Conservation (phyloP, 2,888 invertebrate genomes). For the Drosophila pseudotakahashii region DNA sequence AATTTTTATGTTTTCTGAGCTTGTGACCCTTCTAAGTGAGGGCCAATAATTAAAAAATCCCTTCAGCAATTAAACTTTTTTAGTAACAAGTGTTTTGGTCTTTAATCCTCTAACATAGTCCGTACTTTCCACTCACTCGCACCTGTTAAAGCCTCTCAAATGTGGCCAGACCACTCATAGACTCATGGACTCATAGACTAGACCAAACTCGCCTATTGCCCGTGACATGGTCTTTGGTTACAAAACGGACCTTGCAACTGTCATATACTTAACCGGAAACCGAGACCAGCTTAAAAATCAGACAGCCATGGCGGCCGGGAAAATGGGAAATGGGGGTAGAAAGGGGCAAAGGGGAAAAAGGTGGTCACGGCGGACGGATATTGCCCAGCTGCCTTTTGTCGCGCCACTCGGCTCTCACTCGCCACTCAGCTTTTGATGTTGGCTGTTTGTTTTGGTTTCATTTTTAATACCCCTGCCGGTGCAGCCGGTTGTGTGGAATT, state of each 20-base stretch:
- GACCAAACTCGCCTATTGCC: slow-evolving; percentile 14
- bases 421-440: slow-evolving; percentile 77
- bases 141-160: not conserved
- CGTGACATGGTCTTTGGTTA: slow-evolving; percentile 33
- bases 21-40: too few relatives aligned
- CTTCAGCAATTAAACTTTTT: not conserved
- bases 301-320: slow-evolving; percentile 38
- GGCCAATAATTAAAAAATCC: not conserved
- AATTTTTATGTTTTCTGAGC: too few relatives aligned
- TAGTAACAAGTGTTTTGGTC: not conserved
- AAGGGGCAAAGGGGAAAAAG: slow-evolving; percentile 1
- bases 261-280: slow-evolving; percentile 55
- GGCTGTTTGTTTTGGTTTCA: slow-evolving; percentile 75
- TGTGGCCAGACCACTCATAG: slow-evolving; percentile 29
- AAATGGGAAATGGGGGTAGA: not conserved
- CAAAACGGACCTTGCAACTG: slow-evolving; percentile 49
- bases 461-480: slow-evolving; percentile 59
- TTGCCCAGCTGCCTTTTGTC: slow-evolving; percentile 56
- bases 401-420: slow-evolving; percentile 49
- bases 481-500: slow-evolving; percentile 38
- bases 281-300: slow-evolving; percentile 56
- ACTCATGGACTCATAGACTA: slow-evolving; percentile 9
- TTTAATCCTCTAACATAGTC: not conserved
- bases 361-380: slow-evolving; percentile 51
- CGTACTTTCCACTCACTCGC: not conserved